Evolutionary conservation across 2,113 vertebrate genomes (phyloP), one percentile per base, ranked within the genome.

Genomic region (Syngnathoides biaculeatus): DNA sequence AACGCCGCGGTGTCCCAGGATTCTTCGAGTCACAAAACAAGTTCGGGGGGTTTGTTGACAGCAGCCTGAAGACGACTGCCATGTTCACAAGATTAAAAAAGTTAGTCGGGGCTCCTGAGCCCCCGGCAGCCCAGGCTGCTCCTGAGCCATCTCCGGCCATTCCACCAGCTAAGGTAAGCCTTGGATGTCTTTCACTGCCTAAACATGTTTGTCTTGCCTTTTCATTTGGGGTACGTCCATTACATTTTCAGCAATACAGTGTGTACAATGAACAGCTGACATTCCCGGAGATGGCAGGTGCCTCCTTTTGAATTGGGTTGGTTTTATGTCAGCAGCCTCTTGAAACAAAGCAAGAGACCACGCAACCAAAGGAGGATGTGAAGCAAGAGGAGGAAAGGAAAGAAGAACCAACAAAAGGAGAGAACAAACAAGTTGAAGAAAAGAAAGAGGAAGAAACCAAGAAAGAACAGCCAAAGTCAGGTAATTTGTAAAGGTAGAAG

Each of bases 81-180:
- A 96, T 98, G 94, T 91, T 95, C 80, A 92, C 88, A 83, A 89
- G 84, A 69, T 56, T 95, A 4, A 92, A 78, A 78, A 65, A 48
- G 57, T 26, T 87, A 74, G 83, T 93, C 39, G 83, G 78, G 66
- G 82, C 71, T 56, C 84, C 86, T 0, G 84, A 82, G 53, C 75
- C 84, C 11, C 72, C 74, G 0, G 35, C 86, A 10, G 45, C 52
- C 1, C 61, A 19, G 4, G 57, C 38, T 9, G 24, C 66, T 5
- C 4, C 73, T 15, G 27, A 50, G 3, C n/a, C 72, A 53, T 0
- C 78, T 6, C 0, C 69, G 0, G 26, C 76, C 5, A 67, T 77
- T 73, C 77, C 89, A 12, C 64, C 85, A 1, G 58, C 68, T 0
- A 71, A 80, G 91, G 90, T 92, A 89, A 79, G 81, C 42, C 67